phyloP scores from a whole-genome alignment of 2,113 vertebrate genomes.

The Sphyrna mokarran region DNA sequence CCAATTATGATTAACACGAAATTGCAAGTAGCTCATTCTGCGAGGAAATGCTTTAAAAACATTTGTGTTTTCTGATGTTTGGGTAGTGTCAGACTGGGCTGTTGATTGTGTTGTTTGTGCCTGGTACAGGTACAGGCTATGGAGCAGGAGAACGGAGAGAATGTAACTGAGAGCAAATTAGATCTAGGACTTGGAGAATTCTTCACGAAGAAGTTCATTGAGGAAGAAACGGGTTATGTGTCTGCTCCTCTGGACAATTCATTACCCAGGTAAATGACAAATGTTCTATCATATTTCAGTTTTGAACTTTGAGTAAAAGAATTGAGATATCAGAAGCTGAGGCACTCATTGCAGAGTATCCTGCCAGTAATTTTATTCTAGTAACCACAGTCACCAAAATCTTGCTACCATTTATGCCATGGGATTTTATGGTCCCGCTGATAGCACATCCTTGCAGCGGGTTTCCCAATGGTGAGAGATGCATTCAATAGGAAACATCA shows the following conservation, averaged over 20 bases:
- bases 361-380: too few species aligned
- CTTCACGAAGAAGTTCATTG: conserved; percentile 85
- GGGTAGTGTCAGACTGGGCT: fast-evolving
- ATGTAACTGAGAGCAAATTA: conserved; percentile 73
- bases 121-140: conserved; percentile 61
- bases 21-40: not conserved
- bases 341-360: not conserved
- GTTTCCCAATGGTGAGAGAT: too few species aligned
- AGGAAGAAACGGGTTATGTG: conserved; percentile 76
- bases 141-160: conserved; percentile 70
- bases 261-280: not conserved
- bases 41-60: not conserved
- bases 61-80: not conserved
- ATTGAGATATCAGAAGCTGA: not conserved
- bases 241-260: not conserved
- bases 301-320: not conserved
- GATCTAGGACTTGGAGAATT: conserved; percentile 94
- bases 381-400: too few species aligned
- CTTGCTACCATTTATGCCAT: too few species aligned
- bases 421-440: too few species aligned
- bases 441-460: too few species aligned
- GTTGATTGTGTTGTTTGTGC: not conserved
- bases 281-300: not conserved
- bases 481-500: too few species aligned
- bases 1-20: not conserved